Evolutionary conservation across 2,888 invertebrate genomes (phyloP).

Genomic region (Ctenicera cuprea): DNA sequence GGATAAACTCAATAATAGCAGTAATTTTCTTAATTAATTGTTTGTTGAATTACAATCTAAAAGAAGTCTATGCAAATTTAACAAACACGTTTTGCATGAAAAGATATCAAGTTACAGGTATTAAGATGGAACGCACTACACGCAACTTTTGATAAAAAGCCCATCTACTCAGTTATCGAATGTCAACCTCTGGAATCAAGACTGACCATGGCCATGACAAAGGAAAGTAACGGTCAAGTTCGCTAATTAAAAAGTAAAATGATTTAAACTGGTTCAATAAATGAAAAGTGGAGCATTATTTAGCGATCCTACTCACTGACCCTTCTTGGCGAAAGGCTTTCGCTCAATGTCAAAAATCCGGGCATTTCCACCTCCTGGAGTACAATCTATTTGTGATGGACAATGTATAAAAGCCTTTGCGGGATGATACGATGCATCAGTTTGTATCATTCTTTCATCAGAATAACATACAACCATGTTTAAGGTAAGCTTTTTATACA

Average conservation of each 20-base stretch:
- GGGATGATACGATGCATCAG: constrained; percentile 46
- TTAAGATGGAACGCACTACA: too few species aligned
- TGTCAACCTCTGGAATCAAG: not conserved
- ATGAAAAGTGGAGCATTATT: constrained; percentile 57
- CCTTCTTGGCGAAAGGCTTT: constrained; percentile 53
- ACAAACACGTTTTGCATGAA: too few species aligned
- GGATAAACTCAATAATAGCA: too few species aligned
- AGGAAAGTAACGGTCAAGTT: constrained; percentile 46
- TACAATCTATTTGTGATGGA: constrained; percentile 54
- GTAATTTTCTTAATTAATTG: too few species aligned
- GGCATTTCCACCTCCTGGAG: constrained; percentile 52
- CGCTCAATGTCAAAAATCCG: constrained; percentile 55
- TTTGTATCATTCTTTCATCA: constrained; percentile 32
- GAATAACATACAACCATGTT: constrained; percentile 33
- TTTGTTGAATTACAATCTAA: too few species aligned
- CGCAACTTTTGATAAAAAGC: too few species aligned
- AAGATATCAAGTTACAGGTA: too few species aligned
- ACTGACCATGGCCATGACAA: constrained; percentile 47
- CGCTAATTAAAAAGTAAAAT: constrained; percentile 58
- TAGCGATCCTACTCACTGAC: constrained; percentile 45
- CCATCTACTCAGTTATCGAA: not conserved
- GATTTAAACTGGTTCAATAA: constrained; percentile 58
- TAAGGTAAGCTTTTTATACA: constrained; percentile 29
- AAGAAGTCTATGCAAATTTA: too few species aligned
- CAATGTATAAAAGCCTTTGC: constrained; percentile 49